phyloP scores from a whole-genome alignment of 2,113 vertebrate species.

The Zeus faber region DNA sequence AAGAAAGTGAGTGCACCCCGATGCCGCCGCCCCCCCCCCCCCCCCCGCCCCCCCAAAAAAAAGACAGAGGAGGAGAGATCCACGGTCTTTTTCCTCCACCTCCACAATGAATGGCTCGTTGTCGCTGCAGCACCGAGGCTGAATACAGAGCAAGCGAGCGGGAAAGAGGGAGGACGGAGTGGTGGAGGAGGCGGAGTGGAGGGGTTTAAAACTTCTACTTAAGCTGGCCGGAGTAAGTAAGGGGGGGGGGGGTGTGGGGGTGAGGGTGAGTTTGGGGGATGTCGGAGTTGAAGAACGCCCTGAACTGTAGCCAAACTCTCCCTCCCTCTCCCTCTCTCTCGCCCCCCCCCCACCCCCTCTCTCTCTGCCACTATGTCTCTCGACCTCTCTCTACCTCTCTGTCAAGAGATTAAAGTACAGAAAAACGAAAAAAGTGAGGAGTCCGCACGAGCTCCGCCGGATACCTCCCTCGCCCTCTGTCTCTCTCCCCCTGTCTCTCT shows the following conservation, averaged over 20 bases:
- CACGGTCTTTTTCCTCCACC: conserved; percentile 70
- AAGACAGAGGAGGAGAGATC: no score
- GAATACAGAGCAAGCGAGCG: conserved; percentile 73
- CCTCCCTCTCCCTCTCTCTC: background rate
- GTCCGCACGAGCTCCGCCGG: conserved; percentile 43
- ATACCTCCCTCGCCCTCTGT: conserved; percentile 34
- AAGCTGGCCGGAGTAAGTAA: conserved; percentile 63
- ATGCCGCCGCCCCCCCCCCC: conserved; percentile 2
- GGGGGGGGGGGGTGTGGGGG: conserved; percentile 11
- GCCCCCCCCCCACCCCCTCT: background rate
- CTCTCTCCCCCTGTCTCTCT: conserved; percentile 10
- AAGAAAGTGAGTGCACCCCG: conserved; percentile 40
- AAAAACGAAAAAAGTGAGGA: conserved; percentile 47
- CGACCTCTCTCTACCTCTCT: conserved; percentile 31
- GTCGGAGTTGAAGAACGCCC: background rate
- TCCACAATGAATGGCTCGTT: conserved; percentile 78
- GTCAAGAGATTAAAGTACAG: conserved; percentile 53
- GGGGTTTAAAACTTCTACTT: conserved; percentile 65
- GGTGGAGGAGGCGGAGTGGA: conserved; percentile 27
- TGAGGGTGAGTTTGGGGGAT: conserved; percentile 34
- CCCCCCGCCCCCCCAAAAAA: conserved; percentile 25
- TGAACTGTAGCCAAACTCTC: background rate
- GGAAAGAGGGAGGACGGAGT: conserved; percentile 49
- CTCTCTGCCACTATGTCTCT: conserved; percentile 37
- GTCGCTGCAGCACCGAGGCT: conserved; percentile 76